phyloP scores from a whole-genome alignment of 2,113 vertebrate species.

The Oreochromis spilurus region DNA sequence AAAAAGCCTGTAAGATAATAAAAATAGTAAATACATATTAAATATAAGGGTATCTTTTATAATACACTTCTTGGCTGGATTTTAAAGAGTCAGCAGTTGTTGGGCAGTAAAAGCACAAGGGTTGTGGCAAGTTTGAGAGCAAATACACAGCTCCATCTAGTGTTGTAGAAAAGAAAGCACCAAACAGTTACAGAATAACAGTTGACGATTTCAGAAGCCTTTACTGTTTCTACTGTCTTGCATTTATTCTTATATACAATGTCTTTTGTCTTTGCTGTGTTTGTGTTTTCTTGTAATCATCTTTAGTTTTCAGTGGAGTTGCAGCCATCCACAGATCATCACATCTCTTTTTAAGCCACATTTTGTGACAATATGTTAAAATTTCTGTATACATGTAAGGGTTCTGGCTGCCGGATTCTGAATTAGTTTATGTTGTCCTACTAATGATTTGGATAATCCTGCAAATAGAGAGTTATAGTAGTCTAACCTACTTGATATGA shows the following conservation, averaged over 20 bases:
- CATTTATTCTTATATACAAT: background rate
- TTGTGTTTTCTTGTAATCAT: background rate
- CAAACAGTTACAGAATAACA: background rate
- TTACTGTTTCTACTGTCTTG: background rate
- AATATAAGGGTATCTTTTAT: background rate
- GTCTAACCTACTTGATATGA: background rate
- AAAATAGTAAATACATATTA: background rate
- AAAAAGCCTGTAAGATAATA: conserved; percentile 78
- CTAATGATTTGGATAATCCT: background rate
- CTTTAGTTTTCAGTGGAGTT: background rate
- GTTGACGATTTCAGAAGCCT: background rate
- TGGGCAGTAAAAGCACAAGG: background rate
- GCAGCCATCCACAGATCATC: background rate
- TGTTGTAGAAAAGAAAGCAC: background rate
- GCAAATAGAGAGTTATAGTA: background rate
- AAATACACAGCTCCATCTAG: conserved; percentile 39
- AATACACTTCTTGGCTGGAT: background rate
- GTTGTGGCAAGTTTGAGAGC: background rate
- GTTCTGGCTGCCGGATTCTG: background rate
- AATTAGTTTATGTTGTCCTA: background rate
- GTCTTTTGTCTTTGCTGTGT: background rate
- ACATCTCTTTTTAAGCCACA: background rate
- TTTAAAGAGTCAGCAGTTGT: background rate
- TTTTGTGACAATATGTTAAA: background rate
- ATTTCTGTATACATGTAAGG: background rate